Conservation (phyloP, 2,113 vertebrate species). For the Pampusana beccarii region DNA sequence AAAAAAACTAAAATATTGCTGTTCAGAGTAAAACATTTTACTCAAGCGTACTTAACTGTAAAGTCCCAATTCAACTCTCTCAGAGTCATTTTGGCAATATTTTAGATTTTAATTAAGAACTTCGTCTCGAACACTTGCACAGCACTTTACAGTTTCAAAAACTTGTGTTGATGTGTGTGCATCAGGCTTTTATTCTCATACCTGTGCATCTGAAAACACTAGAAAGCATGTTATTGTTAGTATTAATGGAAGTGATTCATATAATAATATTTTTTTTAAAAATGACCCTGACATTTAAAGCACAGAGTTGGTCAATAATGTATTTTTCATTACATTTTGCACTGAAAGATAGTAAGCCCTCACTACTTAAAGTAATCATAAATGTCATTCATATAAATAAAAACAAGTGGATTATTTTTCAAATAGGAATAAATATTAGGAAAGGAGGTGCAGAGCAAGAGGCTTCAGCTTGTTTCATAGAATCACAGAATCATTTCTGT, state of each 20-base stretch:
- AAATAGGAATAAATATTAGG: not conserved
- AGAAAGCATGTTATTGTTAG: constrained; percentile 30
- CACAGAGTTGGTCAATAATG: not conserved
- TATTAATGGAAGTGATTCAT: constrained; percentile 24
- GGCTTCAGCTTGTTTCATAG: not conserved
- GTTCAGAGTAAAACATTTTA: not conserved
- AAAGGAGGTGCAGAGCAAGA: not conserved
- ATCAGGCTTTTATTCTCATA: not conserved
- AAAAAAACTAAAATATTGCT: constrained; percentile 17
- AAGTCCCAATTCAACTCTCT: not conserved
- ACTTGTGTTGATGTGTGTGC: not conserved
- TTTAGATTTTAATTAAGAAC: not conserved
- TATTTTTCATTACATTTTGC: not conserved
- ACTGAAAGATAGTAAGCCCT: not conserved
- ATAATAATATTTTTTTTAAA: not conserved
- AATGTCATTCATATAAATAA: not conserved
- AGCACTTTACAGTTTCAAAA: not conserved
- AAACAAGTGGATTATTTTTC: not conserved
- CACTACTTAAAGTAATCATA: not conserved
- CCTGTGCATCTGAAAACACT: not conserved
- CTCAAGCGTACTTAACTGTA: not conserved
- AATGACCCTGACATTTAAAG: constrained; percentile 15
- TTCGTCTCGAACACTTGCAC: not conserved
- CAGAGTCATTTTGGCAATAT: not conserved
- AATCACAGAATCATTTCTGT: too few species aligned